Conservation (phyloP, 1,140 invertebrate species). For the Aethina tumida region DNA sequence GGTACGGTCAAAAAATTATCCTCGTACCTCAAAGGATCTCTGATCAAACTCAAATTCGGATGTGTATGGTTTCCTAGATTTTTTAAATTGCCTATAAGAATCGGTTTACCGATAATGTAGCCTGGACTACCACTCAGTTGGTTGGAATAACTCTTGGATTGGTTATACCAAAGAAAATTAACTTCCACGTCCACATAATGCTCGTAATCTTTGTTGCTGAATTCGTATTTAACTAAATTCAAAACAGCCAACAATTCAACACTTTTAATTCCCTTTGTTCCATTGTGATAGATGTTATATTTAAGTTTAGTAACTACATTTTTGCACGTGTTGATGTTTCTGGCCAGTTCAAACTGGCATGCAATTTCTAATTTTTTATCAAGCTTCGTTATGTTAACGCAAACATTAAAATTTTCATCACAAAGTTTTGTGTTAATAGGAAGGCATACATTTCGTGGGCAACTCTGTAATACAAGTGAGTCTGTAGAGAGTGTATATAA, state of each 20-base stretch:
- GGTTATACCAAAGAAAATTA: conserved; percentile 40
- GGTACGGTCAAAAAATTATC: conserved; percentile 39
- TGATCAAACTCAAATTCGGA: conserved; percentile 6
- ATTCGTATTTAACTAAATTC: conserved; percentile 32
- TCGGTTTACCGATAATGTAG: conserved; percentile 50
- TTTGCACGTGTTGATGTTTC: conserved; percentile 17
- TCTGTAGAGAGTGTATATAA: no score
- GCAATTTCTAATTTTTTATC: conserved; percentile 12
- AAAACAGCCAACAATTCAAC: conserved; percentile 38
- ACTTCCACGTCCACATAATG: conserved; percentile 43
- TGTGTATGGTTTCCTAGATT: conserved; percentile 14
- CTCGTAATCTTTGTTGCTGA: conserved; percentile 15
- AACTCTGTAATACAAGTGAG: conserved; percentile 32
- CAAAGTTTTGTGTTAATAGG: conserved; percentile 37
- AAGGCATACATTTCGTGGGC: conserved; percentile 41
- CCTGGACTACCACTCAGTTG: conserved; percentile 58
- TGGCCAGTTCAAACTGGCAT: conserved; percentile 14
- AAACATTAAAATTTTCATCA: conserved; percentile 25
- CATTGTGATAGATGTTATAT: conserved; percentile 47
- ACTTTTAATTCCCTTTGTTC: conserved; percentile 41
- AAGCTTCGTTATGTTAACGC: conserved; percentile 22
- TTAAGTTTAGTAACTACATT: conserved; percentile 39
- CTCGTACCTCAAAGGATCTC: conserved; percentile 9
- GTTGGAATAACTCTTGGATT: conserved; percentile 30
- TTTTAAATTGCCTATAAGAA: conserved; percentile 42